Evolutionary conservation across 2,888 invertebrate species (phyloP).

Genomic region (Aplocera efformata): DNA sequence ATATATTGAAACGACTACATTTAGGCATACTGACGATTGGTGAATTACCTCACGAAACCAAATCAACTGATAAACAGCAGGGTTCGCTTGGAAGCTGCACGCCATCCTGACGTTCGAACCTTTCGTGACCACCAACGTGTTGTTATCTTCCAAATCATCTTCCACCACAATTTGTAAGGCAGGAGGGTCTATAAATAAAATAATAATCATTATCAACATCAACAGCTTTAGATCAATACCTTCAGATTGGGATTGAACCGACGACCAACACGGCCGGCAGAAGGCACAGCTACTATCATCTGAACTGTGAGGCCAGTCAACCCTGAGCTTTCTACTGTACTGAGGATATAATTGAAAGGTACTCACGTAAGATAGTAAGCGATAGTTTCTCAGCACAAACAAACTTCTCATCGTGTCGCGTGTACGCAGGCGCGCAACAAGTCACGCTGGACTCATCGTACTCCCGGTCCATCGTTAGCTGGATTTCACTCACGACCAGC

Average conservation of each 20-base stretch:
- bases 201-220: neutral
- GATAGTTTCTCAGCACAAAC: constrained; percentile 57
- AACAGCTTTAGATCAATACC: too few species aligned
- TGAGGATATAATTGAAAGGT: constrained; percentile 1
- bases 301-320: neutral
- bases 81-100: constrained; percentile 63
- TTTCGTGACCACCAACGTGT: constrained; percentile 52
- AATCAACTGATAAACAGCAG: constrained; percentile 52
- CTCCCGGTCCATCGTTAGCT: constrained; percentile 44
- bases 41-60: constrained; percentile 68
- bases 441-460: constrained; percentile 61
- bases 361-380: constrained; percentile 62
- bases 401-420: constrained; percentile 37
- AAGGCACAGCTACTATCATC: too few species aligned
- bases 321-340: too few species aligned
- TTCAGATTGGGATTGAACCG: too few species aligned
- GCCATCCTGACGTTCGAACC: constrained; percentile 55
- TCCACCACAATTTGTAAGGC: constrained; percentile 51
- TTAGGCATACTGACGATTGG: too few species aligned
- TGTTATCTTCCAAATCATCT: constrained; percentile 44
- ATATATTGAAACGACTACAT: too few species aligned
- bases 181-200: constrained; percentile 54
- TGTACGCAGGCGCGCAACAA: constrained; percentile 61
- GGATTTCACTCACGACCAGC: constrained; percentile 57
- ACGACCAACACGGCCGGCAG: too few species aligned